These are phyloP conservation scores for Columbina picui DNA, from an alignment of 2,113 vertebrate species.

Conservation along the genomic window DNA sequence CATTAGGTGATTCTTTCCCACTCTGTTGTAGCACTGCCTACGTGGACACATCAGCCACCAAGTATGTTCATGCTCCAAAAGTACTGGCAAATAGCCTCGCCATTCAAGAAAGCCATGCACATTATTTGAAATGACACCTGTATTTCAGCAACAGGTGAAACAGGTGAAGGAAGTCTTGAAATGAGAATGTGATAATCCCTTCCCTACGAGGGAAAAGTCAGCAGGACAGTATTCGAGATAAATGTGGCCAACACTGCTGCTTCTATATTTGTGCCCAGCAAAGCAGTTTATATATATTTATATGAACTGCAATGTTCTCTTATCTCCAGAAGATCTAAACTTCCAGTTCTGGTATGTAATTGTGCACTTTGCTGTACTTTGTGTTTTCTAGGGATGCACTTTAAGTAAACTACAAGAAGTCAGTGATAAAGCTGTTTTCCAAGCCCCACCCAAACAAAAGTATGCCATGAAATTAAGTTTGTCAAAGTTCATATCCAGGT, in stretches of 20 bases:
- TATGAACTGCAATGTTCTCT: neutral
- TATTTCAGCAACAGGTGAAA: neutral
- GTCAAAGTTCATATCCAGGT: slow-evolving; percentile 6
- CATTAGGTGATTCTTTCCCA: neutral
- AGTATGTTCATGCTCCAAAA: neutral
- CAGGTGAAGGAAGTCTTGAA: neutral
- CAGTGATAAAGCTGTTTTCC: neutral
- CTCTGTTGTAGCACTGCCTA: neutral
- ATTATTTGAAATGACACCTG: neutral
- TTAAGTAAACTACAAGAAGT: neutral
- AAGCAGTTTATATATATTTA: neutral
- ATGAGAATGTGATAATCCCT: neutral
- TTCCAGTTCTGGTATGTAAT: neutral
- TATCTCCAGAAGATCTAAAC: neutral
- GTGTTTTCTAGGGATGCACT: neutral
- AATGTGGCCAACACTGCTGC: neutral
- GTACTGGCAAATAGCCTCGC: neutral
- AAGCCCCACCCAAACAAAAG: neutral
- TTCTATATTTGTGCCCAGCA: neutral
- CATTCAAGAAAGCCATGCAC: fast-evolving
- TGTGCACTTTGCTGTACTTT: neutral
- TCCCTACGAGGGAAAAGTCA: neutral
- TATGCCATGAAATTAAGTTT: neutral
- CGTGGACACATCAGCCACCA: neutral
- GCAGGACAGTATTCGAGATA: neutral